A percentile compares a stretch with the other conserved stretches of the same genome.
phyloP scores from a whole-genome alignment of 2,113 vertebrate genomes.

The Alaudala cheleensis region DNA sequence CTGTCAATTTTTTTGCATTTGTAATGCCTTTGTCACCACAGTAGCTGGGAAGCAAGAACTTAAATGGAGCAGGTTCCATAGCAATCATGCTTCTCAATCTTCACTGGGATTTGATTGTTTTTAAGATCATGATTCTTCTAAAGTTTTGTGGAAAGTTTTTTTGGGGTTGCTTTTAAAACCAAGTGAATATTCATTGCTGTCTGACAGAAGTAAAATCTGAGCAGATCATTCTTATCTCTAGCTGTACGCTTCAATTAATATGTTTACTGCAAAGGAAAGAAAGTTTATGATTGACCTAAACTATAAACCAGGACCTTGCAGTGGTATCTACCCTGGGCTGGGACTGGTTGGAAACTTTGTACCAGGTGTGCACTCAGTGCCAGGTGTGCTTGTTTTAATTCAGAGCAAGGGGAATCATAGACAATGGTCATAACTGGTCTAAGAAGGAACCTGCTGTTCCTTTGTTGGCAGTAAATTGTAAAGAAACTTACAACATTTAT shows the following conservation, averaged over 20 bases:
- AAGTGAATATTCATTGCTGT: neutral
- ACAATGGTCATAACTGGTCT: neutral
- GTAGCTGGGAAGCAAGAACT: neutral
- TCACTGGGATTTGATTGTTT: neutral
- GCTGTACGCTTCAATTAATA: neutral
- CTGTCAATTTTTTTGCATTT: neutral
- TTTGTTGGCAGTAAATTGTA: neutral
- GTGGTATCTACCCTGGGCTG: neutral
- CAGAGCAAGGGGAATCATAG: neutral
- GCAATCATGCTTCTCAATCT: neutral
- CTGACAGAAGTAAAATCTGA: neutral
- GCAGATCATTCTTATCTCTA: neutral
- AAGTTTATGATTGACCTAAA: neutral
- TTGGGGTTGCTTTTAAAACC: neutral
- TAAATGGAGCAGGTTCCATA: neutral
- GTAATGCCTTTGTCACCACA: neutral
- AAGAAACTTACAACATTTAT: neutral
- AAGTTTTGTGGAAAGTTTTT: neutral
- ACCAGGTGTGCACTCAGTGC: neutral
- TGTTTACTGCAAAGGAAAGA: neutral
- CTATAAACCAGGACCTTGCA: neutral
- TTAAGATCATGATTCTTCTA: neutral
- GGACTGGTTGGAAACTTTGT: neutral
- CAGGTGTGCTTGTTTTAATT: neutral
- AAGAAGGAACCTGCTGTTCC: neutral